A percentile compares a stretch with the other conserved stretches of the same genome.
Conservation (phyloP, 2,113 vertebrate genomes). For the Dasypus novemcinctus region DNA sequence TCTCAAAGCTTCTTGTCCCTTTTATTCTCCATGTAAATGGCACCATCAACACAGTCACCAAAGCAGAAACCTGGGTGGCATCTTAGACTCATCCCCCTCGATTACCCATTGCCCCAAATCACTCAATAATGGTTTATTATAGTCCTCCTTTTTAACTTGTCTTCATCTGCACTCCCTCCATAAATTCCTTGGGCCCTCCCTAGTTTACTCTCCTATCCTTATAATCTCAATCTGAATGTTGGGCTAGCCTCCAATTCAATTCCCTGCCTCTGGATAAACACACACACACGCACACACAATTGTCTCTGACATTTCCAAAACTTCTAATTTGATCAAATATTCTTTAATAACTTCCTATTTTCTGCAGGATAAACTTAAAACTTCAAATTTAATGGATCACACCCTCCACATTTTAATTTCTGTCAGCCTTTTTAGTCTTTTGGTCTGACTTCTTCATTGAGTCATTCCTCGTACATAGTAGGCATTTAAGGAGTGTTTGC, state of each 20-base stretch:
- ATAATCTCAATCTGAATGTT: not conserved
- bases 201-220: not conserved
- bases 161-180: not conserved
- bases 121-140: not conserved
- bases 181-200: not conserved
- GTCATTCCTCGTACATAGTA: not conserved
- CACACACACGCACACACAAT: fast-evolving
- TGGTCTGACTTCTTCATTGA: not conserved
- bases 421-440: not conserved
- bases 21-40: not conserved
- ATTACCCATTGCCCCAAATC: too few species aligned
- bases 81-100: not conserved
- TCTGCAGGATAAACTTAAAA: not conserved
- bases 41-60: not conserved
- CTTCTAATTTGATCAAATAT: not conserved
- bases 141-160: not conserved
- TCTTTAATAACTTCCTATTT: not conserved
- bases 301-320: not conserved
- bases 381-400: not conserved
- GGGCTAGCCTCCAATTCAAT: not conserved
- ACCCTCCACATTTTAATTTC: not conserved
- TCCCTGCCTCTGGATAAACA: not conserved
- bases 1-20: not conserved
- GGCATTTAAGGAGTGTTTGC: not conserved
- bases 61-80: not conserved